phyloP scores from a whole-genome alignment of 1,140 invertebrate genomes.

The Gonioctena quinquepunctata region DNA sequence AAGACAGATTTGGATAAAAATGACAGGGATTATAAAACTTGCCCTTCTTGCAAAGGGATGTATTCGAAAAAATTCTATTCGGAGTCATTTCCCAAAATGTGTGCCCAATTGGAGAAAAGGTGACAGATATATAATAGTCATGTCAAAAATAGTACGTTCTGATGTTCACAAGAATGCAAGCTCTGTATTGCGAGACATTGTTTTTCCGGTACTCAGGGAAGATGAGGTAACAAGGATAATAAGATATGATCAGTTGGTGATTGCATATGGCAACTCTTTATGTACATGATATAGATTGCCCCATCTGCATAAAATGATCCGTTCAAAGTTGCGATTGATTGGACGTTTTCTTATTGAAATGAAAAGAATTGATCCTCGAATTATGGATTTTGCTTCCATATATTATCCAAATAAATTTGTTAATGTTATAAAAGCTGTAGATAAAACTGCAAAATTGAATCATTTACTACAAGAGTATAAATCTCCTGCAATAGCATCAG shows the following conservation, averaged over 20 bases:
- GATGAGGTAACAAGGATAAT: conserved; percentile 5
- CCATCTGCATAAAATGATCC: neutral
- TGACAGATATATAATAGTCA: neutral
- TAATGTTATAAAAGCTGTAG: neutral
- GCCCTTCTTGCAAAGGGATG: conserved; percentile 1
- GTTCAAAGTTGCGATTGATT: neutral
- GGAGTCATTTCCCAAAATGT: neutral
- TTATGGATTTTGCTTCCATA: too few relatives aligned
- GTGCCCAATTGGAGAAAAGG: neutral
- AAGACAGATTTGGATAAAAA: neutral
- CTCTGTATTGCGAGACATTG: neutral
- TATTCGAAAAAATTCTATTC: neutral
- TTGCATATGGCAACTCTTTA: neutral
- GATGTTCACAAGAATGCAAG: neutral
- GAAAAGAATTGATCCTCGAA: too few relatives aligned
- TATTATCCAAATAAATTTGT: neutral
- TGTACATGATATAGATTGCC: neutral
- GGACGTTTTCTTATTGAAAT: neutral
- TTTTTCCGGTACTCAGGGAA: neutral
- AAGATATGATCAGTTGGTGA: conserved; percentile 8
- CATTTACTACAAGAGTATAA: neutral
- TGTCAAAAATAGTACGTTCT: neutral
- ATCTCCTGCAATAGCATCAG: conserved; percentile 1
- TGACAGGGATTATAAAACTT: neutral
- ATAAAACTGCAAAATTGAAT: neutral